These are phyloP conservation scores for Mimas tiliae DNA, from an alignment of 2,888 invertebrate genomes.

Conservation along the genomic window DNA sequence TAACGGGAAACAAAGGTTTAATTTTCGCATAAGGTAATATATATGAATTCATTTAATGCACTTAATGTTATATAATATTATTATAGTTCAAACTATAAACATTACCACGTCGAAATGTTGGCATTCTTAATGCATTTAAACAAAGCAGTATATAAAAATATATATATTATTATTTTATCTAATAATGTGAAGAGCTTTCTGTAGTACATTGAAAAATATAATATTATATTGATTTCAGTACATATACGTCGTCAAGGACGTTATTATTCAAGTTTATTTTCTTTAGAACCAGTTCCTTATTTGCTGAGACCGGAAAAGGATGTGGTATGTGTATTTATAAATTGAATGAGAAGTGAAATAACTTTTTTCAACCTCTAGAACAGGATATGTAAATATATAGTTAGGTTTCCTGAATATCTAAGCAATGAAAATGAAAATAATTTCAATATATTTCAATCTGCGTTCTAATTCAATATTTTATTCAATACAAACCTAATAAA, in stretches of 20 bases:
- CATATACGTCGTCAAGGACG: background rate
- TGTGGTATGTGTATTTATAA: background rate
- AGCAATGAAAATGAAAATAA: background rate
- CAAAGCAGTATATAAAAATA: no score
- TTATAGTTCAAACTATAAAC: no score
- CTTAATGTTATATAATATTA: no score
- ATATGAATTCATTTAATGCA: no score
- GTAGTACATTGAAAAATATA: no score
- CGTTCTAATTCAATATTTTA: background rate
- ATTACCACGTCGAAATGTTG: no score
- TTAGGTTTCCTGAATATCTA: background rate
- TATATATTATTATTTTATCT: no score
- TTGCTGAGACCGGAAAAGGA: background rate
- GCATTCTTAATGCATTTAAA: no score
- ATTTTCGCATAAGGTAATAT: background rate
- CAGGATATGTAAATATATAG: background rate
- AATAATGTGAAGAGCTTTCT: no score
- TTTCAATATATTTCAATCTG: background rate
- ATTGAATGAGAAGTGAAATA: background rate
- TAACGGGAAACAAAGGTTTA: background rate
- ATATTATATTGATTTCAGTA: no score
- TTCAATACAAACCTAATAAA: background rate
- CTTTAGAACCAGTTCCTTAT: background rate
- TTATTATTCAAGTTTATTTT: background rate
- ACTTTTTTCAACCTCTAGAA: background rate